Percentiles rank a stretch among this genome's conserved stretches.
Conservation (phyloP, 2,888 invertebrate genomes). For the Dryobotodes eremita region DNA sequence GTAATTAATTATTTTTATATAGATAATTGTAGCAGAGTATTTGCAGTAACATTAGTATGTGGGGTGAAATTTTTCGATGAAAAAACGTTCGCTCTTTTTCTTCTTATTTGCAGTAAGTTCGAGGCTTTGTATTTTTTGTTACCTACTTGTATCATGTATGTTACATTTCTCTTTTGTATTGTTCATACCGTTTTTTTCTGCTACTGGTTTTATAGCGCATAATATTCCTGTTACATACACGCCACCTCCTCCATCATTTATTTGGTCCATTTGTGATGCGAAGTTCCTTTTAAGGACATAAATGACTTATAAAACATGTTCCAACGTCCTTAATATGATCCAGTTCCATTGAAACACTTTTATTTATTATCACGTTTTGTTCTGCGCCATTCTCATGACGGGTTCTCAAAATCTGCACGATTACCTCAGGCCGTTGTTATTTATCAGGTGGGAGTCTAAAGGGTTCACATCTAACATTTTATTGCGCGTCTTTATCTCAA, state of each 20-base stretch:
- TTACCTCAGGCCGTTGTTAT: slow-evolving; percentile 64
- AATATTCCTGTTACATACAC: slow-evolving; percentile 2
- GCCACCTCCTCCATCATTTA: slow-evolving; percentile 8
- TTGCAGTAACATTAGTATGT: slow-evolving; percentile 9
- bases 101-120: not conserved
- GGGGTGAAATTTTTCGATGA: not conserved
- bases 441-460: slow-evolving; percentile 63
- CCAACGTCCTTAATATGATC: slow-evolving; percentile 37
- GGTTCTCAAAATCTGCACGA: slow-evolving; percentile 36
- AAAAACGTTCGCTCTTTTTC: not conserved
- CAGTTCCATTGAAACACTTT: slow-evolving; percentile 33
- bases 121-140: not conserved
- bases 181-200: not conserved
- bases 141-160: not conserved
- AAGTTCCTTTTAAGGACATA: slow-evolving; percentile 17
- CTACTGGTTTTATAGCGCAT: not conserved
- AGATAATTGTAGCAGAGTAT: slow-evolving; percentile 23
- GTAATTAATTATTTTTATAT: slow-evolving; percentile 37
- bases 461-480: slow-evolving; percentile 55
- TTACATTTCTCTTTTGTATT: not conserved
- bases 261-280: slow-evolving; percentile 2
- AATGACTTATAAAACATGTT: slow-evolving; percentile 35
- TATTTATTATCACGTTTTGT: slow-evolving; percentile 38
- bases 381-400: slow-evolving; percentile 32
- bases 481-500: slow-evolving; percentile 62